phyloP scores from a whole-genome alignment of 1,140 invertebrate species.

The Macrosteles quadrilineatus region DNA sequence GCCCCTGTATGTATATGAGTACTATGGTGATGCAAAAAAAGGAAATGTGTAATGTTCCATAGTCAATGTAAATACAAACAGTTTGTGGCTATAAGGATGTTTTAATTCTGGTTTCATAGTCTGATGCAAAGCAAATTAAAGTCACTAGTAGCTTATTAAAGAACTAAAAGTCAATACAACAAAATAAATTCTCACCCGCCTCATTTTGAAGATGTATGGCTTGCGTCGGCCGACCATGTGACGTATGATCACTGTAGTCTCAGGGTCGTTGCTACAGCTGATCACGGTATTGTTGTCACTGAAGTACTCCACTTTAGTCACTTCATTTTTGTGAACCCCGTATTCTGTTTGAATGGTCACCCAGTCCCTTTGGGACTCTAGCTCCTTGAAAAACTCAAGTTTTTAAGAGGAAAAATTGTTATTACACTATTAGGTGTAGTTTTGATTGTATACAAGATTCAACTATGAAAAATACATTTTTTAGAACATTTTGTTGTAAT shows the following conservation, averaged over 20 bases:
- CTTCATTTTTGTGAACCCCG: slow-evolving; percentile 50
- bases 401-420: slow-evolving; percentile 21
- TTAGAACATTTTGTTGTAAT: too few relatives aligned
- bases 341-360: slow-evolving; percentile 47
- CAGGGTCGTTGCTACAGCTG: slow-evolving; percentile 54
- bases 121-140: too few relatives aligned
- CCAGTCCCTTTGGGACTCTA: slow-evolving; percentile 52
- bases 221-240: slow-evolving; percentile 50
- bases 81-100: too few relatives aligned
- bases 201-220: slow-evolving; percentile 54
- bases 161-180: neutral
- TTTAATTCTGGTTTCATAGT: too few relatives aligned
- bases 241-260: slow-evolving; percentile 50
- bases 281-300: slow-evolving; percentile 50
- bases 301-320: slow-evolving; percentile 50
- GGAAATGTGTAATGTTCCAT: too few relatives aligned
- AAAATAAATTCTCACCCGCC: slow-evolving; percentile 46
- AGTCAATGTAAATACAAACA: too few relatives aligned
- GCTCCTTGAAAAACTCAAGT: slow-evolving; percentile 48
- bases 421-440: neutral
- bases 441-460: too few relatives aligned
- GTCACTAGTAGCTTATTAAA: too few relatives aligned
- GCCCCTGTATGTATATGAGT: too few relatives aligned
- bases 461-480: too few relatives aligned
- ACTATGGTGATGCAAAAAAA: too few relatives aligned